Evolutionary conservation across 2,888 invertebrate genomes (phyloP).

Genomic region (Argyresthia albistria): DNA sequence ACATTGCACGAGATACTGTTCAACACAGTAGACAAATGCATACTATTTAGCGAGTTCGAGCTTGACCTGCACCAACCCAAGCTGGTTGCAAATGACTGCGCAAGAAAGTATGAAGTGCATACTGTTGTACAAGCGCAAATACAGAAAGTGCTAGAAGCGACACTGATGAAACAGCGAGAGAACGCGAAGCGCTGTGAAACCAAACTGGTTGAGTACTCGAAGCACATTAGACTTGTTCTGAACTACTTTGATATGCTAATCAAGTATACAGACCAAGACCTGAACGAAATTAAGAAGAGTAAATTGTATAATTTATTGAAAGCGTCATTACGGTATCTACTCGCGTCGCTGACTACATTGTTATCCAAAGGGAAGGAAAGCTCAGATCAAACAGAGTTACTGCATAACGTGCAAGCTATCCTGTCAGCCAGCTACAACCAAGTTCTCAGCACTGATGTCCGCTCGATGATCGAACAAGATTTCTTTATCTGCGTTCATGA

Average conservation of each 20-base stretch:
- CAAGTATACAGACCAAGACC: constrained; percentile 23
- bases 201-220: constrained; percentile 23
- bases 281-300: constrained; percentile 20
- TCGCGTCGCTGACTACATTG: constrained; percentile 19
- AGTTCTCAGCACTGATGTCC: constrained; percentile 24
- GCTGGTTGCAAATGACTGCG: not conserved
- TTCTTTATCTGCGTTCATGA: constrained; percentile 42
- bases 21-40: constrained; percentile 34
- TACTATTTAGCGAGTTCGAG: constrained; percentile 52
- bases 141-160: constrained; percentile 20
- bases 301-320: constrained; percentile 23
- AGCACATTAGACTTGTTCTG: constrained; percentile 25
- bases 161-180: constrained; percentile 20
- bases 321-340: constrained; percentile 26
- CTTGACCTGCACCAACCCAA: constrained; percentile 16
- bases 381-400: constrained; percentile 26
- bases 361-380: constrained; percentile 28
- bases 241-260: constrained; percentile 32
- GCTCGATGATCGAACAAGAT: constrained; percentile 29
- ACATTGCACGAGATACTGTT: constrained; percentile 33
- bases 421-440: constrained; percentile 29
- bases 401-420: constrained; percentile 29
- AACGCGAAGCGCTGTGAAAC: constrained; percentile 18
- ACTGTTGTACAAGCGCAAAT: constrained; percentile 14
- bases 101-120: constrained; percentile 17